phyloP scores from a whole-genome alignment of 2,888 invertebrate species.

The Heliconius sara region DNA sequence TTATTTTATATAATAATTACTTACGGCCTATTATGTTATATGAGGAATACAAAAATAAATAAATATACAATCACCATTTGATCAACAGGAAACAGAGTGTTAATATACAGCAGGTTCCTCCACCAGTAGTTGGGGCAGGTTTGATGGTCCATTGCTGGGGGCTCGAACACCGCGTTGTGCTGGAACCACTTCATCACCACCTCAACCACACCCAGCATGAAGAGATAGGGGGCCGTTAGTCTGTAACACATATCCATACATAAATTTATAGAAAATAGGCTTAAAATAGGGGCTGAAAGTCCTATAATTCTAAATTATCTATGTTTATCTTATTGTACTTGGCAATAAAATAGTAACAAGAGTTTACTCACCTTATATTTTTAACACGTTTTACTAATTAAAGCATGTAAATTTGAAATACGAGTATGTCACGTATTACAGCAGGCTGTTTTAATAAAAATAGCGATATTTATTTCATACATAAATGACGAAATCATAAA shows the following conservation, averaged over 20 bases:
- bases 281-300: background rate
- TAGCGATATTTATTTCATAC: no score
- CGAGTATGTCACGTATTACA: no score
- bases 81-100: conserved; percentile 92
- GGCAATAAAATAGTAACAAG: no score
- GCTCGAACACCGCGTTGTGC: conserved; percentile 92
- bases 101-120: conserved; percentile 93
- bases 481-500: no score
- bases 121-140: conserved; percentile 95
- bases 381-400: no score
- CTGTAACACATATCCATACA: conserved; percentile 63
- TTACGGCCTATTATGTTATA: background rate
- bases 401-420: no score
- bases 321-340: no score
- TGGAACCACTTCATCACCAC: conserved; percentile 94
- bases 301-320: background rate
- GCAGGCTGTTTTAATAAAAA: no score
- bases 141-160: conserved; percentile 90
- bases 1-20: no score
- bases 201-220: conserved; percentile 92
- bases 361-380: no score
- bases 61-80: conserved; percentile 87
- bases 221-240: conserved; percentile 91
- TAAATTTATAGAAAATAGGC: background rate
- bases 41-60: background rate